phyloP scores from a whole-genome alignment of 2,797 vertebrate species.

The Sphenodon punctatus region DNA sequence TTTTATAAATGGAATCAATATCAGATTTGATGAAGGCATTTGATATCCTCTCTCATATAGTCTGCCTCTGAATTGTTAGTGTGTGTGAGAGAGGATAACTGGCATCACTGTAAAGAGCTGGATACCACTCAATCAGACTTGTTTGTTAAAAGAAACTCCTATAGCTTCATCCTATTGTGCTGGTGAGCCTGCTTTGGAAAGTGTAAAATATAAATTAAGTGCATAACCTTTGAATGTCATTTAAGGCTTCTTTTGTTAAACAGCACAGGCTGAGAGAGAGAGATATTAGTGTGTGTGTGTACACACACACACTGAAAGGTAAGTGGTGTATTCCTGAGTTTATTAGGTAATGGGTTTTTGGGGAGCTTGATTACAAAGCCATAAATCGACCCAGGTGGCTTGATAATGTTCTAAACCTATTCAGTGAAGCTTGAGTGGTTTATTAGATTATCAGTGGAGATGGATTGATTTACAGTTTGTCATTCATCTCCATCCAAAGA shows the following conservation, averaged over 20 bases:
- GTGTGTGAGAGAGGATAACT: not conserved
- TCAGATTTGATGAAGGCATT: too few relatives aligned
- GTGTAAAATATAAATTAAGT: constrained; percentile 36
- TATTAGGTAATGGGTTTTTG: constrained; percentile 13
- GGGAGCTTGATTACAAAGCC: constrained; percentile 44
- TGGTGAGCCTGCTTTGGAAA: constrained; percentile 15
- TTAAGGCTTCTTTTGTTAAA: not conserved
- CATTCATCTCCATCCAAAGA: constrained; percentile 15
- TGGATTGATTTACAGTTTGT: constrained; percentile 42
- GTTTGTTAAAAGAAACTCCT: not conserved
- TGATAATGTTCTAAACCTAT: constrained; percentile 40
- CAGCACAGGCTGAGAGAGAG: not conserved
- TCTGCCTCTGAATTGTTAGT: too few relatives aligned
- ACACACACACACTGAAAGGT: not conserved
- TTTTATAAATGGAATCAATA: too few relatives aligned
- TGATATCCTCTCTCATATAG: too few relatives aligned
- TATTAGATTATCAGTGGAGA: constrained; percentile 57
- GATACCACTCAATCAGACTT: not conserved
- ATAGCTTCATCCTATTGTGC: constrained; percentile 9
- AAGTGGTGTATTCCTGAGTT: constrained; percentile 14
- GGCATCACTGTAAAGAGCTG: not conserved
- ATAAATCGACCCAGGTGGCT: constrained; percentile 13
- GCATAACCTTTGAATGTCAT: not conserved
- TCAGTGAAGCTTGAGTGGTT: constrained; percentile 15
- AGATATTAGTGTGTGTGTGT: not conserved